Base-by-base conservation (phyloP, 1,140 invertebrate species). In the Anthonomus grandis region DNA sequence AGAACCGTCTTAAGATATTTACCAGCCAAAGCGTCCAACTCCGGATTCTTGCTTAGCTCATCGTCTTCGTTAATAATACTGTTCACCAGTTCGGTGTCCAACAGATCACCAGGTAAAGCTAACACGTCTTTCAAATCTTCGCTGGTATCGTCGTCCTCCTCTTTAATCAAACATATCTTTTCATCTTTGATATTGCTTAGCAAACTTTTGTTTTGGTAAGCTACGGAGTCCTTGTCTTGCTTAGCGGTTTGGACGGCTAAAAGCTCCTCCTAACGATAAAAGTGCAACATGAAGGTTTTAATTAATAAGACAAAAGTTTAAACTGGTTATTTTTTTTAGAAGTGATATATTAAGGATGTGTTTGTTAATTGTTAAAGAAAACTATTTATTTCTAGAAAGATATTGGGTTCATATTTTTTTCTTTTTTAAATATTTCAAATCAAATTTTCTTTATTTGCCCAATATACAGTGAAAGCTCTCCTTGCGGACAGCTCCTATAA, bases 51-150 rank as follows among this genome's bases (percentile, higher is more conserved):
- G 12, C 79, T 73, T 36, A 82, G 75, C 38, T 79, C 79, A 49
- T 80, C 82, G 31, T 80, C 81, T 65, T 85, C 86, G 67, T 85
- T 86, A 79, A 88, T 87, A 50, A 89, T 83, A n/a, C 85, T 86
- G 65, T 86, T 82, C 18, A 89, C 84, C 23, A 90, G 69, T 64
- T 89, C 87, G 48, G 81, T 83, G 66, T 89, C 86, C 15, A 87
- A 73, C 18, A 90, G 70, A 71, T 86, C 85, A 13, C 80, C 78
- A 2, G 83, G 79, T 56, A 87, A 75, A 0, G 82, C 80, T 23
- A 88, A 66, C 49, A 88, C 83, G 65, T 88, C 85, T 64, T 83
- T 84, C 8, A 89, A 75, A 9, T 81, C 81, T 63, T 86, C 85
- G 1, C 78, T 76, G 59, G 85, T 84, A 64, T 80, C 81, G 3